These are phyloP conservation scores for Drosophila helvetica DNA, from an alignment of 2,888 invertebrate genomes.

Conservation along the genomic window DNA sequence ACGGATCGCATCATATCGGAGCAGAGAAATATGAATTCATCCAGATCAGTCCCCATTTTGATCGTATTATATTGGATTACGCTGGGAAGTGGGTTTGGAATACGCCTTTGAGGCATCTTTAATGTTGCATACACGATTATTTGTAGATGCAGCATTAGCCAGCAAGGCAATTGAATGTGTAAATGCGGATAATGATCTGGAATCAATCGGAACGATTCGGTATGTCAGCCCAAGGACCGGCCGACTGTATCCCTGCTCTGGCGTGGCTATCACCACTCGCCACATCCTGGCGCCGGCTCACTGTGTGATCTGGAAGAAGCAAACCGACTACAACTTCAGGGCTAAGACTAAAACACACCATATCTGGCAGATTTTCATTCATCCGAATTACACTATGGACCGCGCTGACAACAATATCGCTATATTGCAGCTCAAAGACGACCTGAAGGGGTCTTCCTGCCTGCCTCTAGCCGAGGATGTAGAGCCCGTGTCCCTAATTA, in stretches of 20 bases:
- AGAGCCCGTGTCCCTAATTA: not conserved
- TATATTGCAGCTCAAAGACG: not conserved
- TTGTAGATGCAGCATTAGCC: not conserved
- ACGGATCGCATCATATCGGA: not conserved
- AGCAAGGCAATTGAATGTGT: too few species aligned
- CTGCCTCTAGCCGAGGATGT: not conserved
- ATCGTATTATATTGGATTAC: not conserved
- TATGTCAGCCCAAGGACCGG: not conserved
- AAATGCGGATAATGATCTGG: not conserved
- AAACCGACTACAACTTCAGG: not conserved
- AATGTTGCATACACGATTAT: not conserved
- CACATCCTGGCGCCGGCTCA: constrained; percentile 8
- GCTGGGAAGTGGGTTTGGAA: not conserved
- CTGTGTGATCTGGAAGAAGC: constrained; percentile 4
- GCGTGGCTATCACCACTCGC: not conserved
- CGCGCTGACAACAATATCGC: constrained; percentile 1
- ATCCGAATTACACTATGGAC: not conserved
- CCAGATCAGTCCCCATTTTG: not conserved
- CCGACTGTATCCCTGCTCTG: not conserved
- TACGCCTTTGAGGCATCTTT: not conserved
- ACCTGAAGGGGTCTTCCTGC: not conserved
- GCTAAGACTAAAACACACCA: not conserved
- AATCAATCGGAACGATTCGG: constrained; percentile 1
- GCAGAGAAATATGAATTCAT: not conserved
- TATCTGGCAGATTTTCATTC: not conserved